Evolutionary conservation across 2,888 invertebrate genomes (phyloP), one percentile per base, ranked within the genome.

Genomic region (Drosophila putrida): DNA sequence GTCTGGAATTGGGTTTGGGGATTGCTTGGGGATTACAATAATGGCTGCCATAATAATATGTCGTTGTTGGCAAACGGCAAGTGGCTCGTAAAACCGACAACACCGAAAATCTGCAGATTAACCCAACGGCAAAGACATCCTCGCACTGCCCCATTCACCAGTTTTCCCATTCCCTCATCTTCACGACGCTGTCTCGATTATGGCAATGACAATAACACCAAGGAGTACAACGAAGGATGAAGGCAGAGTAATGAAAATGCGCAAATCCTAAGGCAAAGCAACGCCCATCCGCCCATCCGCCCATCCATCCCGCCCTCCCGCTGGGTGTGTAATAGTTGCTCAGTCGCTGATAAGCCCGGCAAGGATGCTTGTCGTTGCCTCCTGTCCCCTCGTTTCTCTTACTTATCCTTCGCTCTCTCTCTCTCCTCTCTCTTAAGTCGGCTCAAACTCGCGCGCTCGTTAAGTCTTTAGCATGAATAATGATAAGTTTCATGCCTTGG

Each of bases 381-480:
- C 9, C 6, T 27, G 10, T 20, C 20, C 20, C 20, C 20, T 20
- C 2, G 20, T 3, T 20, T 20, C 20, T 20, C 20, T 20, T 3
- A 20, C 20, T 20, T 1, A 11, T 10, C 13, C 9, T 35, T 10
- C 31, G 6, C 20, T 38, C 8, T 11, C 38, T 9, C 31, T 6
- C 33, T 20, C 15, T 33, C 38, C 41, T 27, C 36, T 33, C 33
- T 55, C 20, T n/a, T 36, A 36, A 8, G 41, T 10, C 41, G 20
- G 39, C 55, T 51, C 39, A 50, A 43, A 59, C 63, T 53, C 68
- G 71, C 83, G 88, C 85, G 86, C 88, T 88, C 86, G 88, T 87
- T 87, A 87, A 83, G 86, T 87, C 86, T 87, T 87, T 87, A 88
- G 82, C 88, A 86, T 88, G 86, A 88, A 87, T 88, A 88, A 86